phyloP scores from a whole-genome alignment of 1,140 invertebrate species.

The Penaeus vannamei region DNA sequence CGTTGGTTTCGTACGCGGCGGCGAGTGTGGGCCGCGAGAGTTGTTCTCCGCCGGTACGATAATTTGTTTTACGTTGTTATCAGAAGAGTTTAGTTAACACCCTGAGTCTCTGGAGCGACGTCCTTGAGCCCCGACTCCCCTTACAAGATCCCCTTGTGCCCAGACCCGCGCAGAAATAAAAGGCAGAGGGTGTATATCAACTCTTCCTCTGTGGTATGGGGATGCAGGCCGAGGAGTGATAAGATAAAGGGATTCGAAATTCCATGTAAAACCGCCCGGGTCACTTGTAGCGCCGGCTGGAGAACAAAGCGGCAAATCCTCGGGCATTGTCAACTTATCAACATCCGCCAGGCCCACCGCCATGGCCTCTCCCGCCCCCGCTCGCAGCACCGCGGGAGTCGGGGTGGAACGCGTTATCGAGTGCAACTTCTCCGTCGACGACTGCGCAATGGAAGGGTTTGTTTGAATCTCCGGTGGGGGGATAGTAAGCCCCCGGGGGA shows the following conservation, averaged over 20 bases:
- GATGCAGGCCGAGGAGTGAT: neutral
- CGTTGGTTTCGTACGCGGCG: neutral
- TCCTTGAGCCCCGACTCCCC: conserved; percentile 5
- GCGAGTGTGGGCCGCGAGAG: conserved; percentile 9
- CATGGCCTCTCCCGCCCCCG: too few relatives aligned
- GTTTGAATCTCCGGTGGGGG: too few relatives aligned
- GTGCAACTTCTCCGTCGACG: too few relatives aligned
- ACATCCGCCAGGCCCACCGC: conserved; percentile 21
- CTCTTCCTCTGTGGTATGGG: too few relatives aligned
- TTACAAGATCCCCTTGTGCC: too few relatives aligned
- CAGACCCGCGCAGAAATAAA: too few relatives aligned
- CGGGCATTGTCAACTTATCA: conserved; percentile 39
- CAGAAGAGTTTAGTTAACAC: conserved; percentile 52
- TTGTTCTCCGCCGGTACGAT: conserved; percentile 45
- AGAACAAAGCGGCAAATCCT: conserved; percentile 29
- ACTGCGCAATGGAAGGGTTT: too few relatives aligned
- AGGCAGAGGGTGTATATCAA: too few relatives aligned
- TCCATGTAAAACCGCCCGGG: neutral
- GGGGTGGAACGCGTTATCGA: too few relatives aligned
- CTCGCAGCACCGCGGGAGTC: too few relatives aligned
- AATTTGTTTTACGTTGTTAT: conserved; percentile 55
- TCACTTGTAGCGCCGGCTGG: neutral
- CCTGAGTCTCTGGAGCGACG: conserved; percentile 35
- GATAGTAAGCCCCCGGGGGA: too few relatives aligned
- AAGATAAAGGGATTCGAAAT: neutral